Conservation (phyloP, 2,888 invertebrate species). For the Holacanthella duospinosa region DNA sequence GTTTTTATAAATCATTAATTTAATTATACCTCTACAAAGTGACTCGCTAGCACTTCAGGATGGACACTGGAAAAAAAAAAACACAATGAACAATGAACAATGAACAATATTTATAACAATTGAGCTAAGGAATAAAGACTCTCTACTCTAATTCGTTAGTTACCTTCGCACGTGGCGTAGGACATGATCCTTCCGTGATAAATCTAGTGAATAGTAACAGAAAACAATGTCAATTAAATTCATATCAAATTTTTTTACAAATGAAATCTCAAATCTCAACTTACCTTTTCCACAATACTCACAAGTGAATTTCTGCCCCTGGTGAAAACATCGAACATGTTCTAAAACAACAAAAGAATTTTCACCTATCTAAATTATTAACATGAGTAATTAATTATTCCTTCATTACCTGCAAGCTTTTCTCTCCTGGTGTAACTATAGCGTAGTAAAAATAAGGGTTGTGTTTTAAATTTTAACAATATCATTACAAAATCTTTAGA, state of each 20-base stretch:
- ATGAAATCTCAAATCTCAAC: too few relatives aligned
- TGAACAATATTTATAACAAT: not conserved
- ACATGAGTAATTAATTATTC: not conserved
- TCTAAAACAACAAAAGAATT: constrained; percentile 11
- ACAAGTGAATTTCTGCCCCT: constrained; percentile 34
- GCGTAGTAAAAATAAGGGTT: not conserved
- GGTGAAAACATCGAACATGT: constrained; percentile 33
- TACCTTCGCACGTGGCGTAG: constrained; percentile 24
- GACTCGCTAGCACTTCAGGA: constrained; percentile 30
- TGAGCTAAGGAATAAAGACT: not conserved
- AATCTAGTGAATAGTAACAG: not conserved
- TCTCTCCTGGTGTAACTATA: constrained; percentile 27
- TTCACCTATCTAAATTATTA: not conserved
- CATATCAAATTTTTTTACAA: too few relatives aligned
- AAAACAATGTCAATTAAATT: too few relatives aligned
- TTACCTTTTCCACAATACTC: constrained; percentile 26
- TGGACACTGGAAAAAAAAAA: constrained; percentile 20
- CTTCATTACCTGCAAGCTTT: constrained; percentile 18
- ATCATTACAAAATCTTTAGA: not conserved
- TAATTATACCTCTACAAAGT: constrained; percentile 27
- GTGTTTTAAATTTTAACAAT: not conserved
- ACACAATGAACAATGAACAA: not conserved
- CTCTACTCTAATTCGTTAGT: not conserved
- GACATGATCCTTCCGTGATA: constrained; percentile 24
- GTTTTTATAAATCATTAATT: too few relatives aligned